Conservation (phyloP, 2,888 invertebrate genomes). For the Caenorhabditis wallacei region DNA sequence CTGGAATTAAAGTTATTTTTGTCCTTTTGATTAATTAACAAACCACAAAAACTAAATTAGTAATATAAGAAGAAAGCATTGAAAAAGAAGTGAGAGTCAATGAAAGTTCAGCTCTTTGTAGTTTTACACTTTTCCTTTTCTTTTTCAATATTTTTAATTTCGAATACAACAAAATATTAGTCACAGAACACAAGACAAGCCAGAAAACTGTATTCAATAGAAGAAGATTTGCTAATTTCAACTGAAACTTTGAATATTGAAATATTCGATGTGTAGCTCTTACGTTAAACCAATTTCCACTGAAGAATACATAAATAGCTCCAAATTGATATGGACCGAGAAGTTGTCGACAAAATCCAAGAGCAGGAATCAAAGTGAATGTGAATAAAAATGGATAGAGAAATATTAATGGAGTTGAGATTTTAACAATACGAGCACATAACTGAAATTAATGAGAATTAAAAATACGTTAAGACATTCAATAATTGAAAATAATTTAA, state of each 20-base stretch:
- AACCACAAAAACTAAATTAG: constrained; percentile 43
- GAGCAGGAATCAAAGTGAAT: constrained; percentile 35
- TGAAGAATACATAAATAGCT: constrained; percentile 50
- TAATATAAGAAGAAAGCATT: constrained; percentile 52
- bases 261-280: neutral
- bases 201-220: constrained; percentile 12
- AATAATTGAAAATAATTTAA: too few relatives aligned
- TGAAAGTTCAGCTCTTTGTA: constrained; percentile 43
- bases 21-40: neutral
- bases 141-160: constrained; percentile 24
- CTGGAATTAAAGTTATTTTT: constrained; percentile 9
- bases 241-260: constrained; percentile 1
- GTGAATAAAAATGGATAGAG: constrained; percentile 34
- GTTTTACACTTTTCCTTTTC: constrained; percentile 13
- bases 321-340: constrained; percentile 49
- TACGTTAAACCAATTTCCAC: constrained; percentile 27
- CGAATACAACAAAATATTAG: constrained; percentile 9
- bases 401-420: constrained; percentile 3
- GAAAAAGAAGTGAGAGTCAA: constrained; percentile 46
- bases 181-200: neutral
- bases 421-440: constrained; percentile 11
- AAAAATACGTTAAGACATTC: too few relatives aligned
- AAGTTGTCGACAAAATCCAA: constrained; percentile 52
- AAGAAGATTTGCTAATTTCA: constrained; percentile 30
- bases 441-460: constrained; percentile 10